Evolutionary conservation across 1,140 invertebrate genomes (phyloP).

Genomic region (Delia radicum): DNA sequence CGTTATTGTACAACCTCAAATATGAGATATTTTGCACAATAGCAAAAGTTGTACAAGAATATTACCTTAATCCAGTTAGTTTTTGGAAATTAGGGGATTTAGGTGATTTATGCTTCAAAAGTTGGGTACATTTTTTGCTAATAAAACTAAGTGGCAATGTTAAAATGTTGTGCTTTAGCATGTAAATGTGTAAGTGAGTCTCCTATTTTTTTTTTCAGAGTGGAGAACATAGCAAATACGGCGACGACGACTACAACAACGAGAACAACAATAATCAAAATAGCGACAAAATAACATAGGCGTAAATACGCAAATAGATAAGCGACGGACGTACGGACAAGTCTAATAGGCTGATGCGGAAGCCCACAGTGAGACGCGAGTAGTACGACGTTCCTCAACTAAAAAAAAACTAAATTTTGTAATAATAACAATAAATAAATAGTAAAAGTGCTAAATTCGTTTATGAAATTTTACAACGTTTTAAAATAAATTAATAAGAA

Average conservation of each 20-base stretch:
- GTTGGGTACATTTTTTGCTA: not conserved
- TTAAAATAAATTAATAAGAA: not conserved
- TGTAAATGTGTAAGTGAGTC: not conserved
- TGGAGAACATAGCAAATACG: not conserved
- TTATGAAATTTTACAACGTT: not conserved
- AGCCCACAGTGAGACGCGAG: not conserved
- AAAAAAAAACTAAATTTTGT: not conserved
- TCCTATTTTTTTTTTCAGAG: not conserved
- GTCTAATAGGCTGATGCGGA: slow-evolving; percentile 3
- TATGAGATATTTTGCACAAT: too few species aligned
- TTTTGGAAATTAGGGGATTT: too few species aligned
- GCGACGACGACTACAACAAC: not conserved
- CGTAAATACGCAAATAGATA: slow-evolving; percentile 1
- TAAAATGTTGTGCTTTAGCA: not conserved
- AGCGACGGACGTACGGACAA: not conserved
- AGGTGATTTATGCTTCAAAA: too few species aligned
- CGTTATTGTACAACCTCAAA: too few species aligned
- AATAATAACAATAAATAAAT: not conserved
- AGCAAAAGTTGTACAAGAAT: too few species aligned
- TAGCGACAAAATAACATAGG: slow-evolving; percentile 1
- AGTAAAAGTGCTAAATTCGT: not conserved
- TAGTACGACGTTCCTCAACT: not conserved
- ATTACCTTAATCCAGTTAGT: too few species aligned
- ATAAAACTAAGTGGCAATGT: not conserved
- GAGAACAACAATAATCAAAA: not conserved